Evolutionary conservation across 2,113 vertebrate genomes (phyloP).

Genomic region (Epinephelus moara): DNA sequence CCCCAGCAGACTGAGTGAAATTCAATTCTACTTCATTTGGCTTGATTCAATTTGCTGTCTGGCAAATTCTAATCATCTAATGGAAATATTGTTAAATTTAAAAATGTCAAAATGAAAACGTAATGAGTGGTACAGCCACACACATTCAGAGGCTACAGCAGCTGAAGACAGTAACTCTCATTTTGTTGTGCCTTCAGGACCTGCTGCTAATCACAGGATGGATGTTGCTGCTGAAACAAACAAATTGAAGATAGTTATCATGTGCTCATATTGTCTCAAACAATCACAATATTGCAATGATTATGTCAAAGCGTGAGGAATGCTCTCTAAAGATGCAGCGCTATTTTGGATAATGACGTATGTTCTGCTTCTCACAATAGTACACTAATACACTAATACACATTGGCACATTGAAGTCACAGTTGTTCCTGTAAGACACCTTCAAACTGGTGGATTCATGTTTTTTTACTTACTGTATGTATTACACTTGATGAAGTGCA

Average conservation of each 20-base stretch:
- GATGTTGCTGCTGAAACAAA: neutral
- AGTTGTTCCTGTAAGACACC: neutral
- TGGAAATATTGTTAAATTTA: slow-evolving; percentile 60
- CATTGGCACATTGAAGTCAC: neutral
- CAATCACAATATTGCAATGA: slow-evolving; percentile 4
- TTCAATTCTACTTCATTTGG: slow-evolving; percentile 59
- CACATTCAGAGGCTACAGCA: slow-evolving; percentile 20
- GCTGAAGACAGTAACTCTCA: slow-evolving; percentile 37
- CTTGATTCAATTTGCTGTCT: slow-evolving; percentile 68
- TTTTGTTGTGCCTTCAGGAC: slow-evolving; percentile 62
- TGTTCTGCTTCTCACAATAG: neutral
- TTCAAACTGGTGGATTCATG: neutral
- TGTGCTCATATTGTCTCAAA: slow-evolving; percentile 38
- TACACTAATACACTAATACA: neutral
- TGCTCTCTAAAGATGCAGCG: neutral
- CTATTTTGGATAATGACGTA: neutral
- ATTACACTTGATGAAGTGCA: neutral
- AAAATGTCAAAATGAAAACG: slow-evolving; percentile 58
- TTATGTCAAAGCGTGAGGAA: slow-evolving; percentile 11
- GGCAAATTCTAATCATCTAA: slow-evolving; percentile 64
- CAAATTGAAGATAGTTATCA: slow-evolving; percentile 1
- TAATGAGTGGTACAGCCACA: slow-evolving; percentile 38
- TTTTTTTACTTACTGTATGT: neutral
- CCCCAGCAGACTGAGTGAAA: slow-evolving; percentile 45
- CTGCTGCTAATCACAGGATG: slow-evolving; percentile 53